These are phyloP conservation scores for Cricetomys ansorgei DNA, from an alignment of 2,113 vertebrate species.

Conservation along the genomic window DNA sequence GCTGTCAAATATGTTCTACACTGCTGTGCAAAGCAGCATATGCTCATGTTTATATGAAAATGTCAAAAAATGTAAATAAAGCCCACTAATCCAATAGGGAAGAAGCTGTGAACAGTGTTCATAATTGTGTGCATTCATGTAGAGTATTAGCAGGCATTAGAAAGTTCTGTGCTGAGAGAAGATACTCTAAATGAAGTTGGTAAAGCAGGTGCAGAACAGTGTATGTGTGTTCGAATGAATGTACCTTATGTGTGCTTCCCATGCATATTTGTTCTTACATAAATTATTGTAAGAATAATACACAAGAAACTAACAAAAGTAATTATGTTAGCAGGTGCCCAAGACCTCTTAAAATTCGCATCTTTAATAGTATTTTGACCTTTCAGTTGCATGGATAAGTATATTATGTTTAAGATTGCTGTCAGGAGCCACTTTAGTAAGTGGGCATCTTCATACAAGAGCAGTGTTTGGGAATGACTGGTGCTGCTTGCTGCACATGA, in stretches of 20 bases:
- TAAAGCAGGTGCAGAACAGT: neutral
- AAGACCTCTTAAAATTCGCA: neutral
- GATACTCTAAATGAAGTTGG: neutral
- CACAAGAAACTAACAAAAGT: slow-evolving; percentile 1
- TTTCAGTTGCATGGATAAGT: slow-evolving; percentile 20
- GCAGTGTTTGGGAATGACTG: neutral
- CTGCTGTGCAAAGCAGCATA: neutral
- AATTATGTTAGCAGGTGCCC: neutral
- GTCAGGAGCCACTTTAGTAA: neutral
- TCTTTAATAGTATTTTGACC: slow-evolving; percentile 35
- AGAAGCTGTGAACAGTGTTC: neutral
- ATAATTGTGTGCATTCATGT: neutral
- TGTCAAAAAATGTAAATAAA: neutral
- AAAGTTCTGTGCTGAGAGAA: neutral
- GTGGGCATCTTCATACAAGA: neutral
- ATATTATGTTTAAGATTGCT: neutral
- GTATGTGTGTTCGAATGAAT: neutral
- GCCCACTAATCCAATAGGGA: neutral
- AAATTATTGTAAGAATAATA: neutral
- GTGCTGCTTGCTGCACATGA: neutral
- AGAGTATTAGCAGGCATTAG: neutral
- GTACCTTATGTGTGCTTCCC: neutral
- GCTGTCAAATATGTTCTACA: neutral
- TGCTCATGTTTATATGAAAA: slow-evolving; percentile 18
- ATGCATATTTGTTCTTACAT: neutral